Evolutionary conservation across 2,888 invertebrate genomes (phyloP).

Genomic region (Tinea trinotella): DNA sequence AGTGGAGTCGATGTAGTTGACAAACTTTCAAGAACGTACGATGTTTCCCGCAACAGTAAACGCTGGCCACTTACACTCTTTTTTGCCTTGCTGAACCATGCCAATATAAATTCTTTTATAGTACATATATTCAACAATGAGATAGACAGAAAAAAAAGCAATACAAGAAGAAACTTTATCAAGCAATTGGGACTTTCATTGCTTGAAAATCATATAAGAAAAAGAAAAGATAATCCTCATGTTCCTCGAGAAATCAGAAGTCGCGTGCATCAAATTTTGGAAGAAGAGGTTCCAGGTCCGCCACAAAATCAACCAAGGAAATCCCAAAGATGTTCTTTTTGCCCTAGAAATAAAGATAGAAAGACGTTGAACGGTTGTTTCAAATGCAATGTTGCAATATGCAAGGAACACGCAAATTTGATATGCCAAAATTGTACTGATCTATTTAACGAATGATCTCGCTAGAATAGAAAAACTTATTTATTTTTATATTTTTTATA

Average conservation of each 20-base stretch:
- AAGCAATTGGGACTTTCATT: constrained; percentile 18
- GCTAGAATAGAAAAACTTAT: too few relatives aligned
- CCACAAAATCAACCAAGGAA: background rate
- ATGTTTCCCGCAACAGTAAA: constrained; percentile 26
- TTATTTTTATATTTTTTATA: too few relatives aligned
- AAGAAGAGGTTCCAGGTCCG: background rate
- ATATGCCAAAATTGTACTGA: constrained; percentile 14
- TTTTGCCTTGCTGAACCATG: constrained; percentile 25
- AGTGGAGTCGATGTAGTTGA: constrained; percentile 28
- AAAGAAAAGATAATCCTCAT: background rate
- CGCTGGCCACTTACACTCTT: constrained; percentile 28
- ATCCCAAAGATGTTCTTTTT: constrained; percentile 13
- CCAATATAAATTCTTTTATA: background rate
- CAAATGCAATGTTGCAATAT: constrained; percentile 18
- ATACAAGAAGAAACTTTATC: background rate
- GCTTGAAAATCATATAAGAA: constrained; percentile 20
- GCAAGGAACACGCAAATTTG: constrained; percentile 16
- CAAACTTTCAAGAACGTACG: constrained; percentile 26
- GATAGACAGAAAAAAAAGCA: background rate
- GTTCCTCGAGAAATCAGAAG: background rate
- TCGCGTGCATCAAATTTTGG: background rate
- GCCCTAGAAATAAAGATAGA: constrained; percentile 19
- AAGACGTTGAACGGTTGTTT: constrained; percentile 17
- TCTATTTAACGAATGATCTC: too few relatives aligned
- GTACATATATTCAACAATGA: background rate